A percentile compares a stretch with the other conserved stretches of the same genome.
Conservation (phyloP, 2,888 invertebrate species). For the Steinernema hermaphroditum region DNA sequence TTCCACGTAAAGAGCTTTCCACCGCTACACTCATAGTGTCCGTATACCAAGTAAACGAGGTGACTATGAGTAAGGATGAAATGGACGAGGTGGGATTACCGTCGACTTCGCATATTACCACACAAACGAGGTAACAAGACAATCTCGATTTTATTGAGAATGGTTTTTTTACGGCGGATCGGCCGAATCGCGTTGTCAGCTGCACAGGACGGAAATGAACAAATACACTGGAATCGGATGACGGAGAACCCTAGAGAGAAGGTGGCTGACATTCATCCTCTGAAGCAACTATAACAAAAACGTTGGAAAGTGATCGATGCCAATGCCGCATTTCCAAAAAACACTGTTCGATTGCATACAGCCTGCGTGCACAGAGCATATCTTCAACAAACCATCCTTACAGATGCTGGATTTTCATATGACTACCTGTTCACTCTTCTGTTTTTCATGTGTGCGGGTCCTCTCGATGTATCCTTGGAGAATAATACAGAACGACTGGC, state of each 20-base stretch:
- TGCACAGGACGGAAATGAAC: background rate
- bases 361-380: too few species aligned
- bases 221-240: background rate
- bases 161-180: background rate
- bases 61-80: background rate
- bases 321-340: background rate
- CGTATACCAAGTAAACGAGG: background rate
- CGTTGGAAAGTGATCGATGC: background rate
- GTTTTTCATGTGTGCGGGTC: too few species aligned
- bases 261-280: background rate
- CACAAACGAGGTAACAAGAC: too few species aligned
- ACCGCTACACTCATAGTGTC: background rate
- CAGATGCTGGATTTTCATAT: too few species aligned
- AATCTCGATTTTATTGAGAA: too few species aligned
- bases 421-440: too few species aligned
- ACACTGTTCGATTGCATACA: too few species aligned
- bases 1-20: background rate
- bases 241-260: background rate
- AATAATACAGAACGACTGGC: too few species aligned
- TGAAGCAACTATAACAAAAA: constrained; percentile 1
- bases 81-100: background rate
- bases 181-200: background rate
- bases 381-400: too few species aligned
- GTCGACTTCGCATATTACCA: background rate
- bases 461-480: too few species aligned